Evolutionary conservation across 2,888 invertebrate genomes (phyloP), one percentile per base, ranked within the genome.

Genomic region (Caenorhabditis imperialis): DNA sequence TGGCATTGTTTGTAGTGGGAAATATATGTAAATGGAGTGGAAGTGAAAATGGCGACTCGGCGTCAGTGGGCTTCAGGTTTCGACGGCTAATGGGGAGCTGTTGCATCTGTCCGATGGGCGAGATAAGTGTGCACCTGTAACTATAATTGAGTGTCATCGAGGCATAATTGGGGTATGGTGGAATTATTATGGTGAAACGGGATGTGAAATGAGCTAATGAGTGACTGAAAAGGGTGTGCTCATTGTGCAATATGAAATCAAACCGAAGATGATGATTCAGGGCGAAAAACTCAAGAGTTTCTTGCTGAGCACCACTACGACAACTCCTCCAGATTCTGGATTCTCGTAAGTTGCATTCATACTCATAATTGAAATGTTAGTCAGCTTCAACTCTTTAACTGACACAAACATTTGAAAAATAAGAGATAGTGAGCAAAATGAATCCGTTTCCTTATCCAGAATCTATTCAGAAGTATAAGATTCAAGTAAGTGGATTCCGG

Each of bases 1-100:
- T 70, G 70, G 70, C 70, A 61, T 60, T 69, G 69, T 69, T 69
- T 69, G 67, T 42, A n/a, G n/a, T 30, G 27, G 48, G 38, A 40
- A 42, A 20, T 16, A 45, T 54, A 63, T 63, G 63, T 63, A 54
- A 63, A 63, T 63, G 63, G 47, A 63, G 63, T 38, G 53, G 30
- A 30, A 30, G 10, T 55, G 55, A 45, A 57, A 57, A 57, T 44
- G 55, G 16, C n/a, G n/a, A n/a, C n/a, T n/a, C n/a, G n/a, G n/a
- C n/a, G 48, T 4, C 10, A 22, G 2, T 1, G 12, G 38, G 33
- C 38, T 25, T 50, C 53, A 45, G 62, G 45, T 53, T 62, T 53
- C 45, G 23, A 14, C 22, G 35, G 27, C 58, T 48, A 48, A 48
- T 48, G 58, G 38, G 12, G 25, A 47, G n/a, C n/a, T 30, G 30